Evolutionary conservation across 2,888 invertebrate genomes (phyloP).

Genomic region (Adineta ricciae): DNA sequence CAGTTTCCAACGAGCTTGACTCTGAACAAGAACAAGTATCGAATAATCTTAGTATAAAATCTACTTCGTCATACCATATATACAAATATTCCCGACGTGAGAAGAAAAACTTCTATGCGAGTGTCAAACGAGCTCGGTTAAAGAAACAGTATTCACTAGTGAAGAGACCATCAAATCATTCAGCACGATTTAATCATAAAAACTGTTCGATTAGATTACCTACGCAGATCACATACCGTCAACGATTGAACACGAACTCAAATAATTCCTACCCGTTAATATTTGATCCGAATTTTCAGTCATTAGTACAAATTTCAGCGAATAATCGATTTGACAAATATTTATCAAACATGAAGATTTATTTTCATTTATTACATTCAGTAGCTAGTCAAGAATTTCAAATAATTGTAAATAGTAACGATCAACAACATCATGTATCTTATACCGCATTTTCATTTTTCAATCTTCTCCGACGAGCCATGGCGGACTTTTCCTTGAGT

Average conservation of each 20-base stretch:
- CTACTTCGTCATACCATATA: neutral
- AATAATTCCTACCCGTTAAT: constrained; percentile 1
- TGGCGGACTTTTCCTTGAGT: neutral
- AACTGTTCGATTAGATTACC: neutral
- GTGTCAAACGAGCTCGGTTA: neutral
- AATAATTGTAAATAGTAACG: constrained; percentile 6
- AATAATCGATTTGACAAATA: neutral
- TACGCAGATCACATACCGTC: neutral
- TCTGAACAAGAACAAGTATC: neutral
- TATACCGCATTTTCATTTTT: neutral
- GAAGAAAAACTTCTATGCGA: neutral
- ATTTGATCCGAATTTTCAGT: neutral
- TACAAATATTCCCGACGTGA: constrained; percentile 20
- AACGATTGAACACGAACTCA: neutral
- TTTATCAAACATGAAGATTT: neutral
- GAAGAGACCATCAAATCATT: neutral
- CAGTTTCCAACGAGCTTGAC: neutral
- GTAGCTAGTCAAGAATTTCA: constrained; percentile 23
- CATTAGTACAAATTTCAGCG: neutral
- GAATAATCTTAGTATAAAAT: neutral
- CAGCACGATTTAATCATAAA: neutral
- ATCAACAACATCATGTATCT: neutral
- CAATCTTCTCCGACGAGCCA: neutral
- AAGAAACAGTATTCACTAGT: neutral
- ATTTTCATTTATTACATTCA: constrained; percentile 20